Evolutionary conservation across 2,113 vertebrate species (phyloP).

Genomic region (Dasyornis broadbenti): DNA sequence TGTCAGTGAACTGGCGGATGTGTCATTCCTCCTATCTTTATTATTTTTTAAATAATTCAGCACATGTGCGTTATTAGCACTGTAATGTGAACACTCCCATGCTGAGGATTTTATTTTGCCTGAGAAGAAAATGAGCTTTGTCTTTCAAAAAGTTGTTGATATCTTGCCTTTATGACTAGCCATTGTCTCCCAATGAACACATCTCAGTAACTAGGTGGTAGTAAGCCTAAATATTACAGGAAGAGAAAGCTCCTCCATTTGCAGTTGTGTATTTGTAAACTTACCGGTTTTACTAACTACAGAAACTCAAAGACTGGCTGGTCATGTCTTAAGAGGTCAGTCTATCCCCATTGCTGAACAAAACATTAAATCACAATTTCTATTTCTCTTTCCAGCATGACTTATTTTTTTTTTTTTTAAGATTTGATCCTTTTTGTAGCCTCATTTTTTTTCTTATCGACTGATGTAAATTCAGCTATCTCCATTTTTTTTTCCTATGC

Average conservation of each 20-base stretch:
- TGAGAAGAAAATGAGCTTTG: conserved; percentile 7
- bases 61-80: background rate
- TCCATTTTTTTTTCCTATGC: background rate
- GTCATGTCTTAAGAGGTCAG: background rate
- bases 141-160: conserved; percentile 12
- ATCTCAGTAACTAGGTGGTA: background rate
- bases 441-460: background rate
- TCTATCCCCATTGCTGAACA: background rate
- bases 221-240: background rate
- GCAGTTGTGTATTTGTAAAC: background rate
- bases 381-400: background rate
- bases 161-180: background rate
- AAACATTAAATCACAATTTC: conserved; percentile 16
- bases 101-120: conserved; percentile 44
- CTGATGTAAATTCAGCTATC: conserved; percentile 33
- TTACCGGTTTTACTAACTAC: background rate
- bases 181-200: background rate
- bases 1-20: background rate
- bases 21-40: conserved; percentile 10
- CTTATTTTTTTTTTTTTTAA: background rate
- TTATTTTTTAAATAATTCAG: conserved; percentile 61
- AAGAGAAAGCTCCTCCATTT: background rate
- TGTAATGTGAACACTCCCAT: background rate
- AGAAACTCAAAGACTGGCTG: background rate
- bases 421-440: background rate